Base-by-base conservation (phyloP, 1,140 invertebrate genomes). In the Lasaia peninsularis region DNA sequence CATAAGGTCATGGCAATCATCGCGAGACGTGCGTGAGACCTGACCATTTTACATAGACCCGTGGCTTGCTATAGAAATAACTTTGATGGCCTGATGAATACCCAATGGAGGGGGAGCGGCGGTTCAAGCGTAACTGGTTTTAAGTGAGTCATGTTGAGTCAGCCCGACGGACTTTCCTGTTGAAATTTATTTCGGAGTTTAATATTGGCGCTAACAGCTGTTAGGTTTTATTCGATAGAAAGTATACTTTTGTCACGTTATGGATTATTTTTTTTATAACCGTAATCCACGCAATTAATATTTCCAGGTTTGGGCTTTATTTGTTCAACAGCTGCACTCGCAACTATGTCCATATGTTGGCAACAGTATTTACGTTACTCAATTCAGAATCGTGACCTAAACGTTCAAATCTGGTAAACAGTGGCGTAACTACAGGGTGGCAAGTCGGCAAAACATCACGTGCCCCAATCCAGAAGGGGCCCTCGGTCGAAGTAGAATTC, bases 111-210 rank as follows among this genome's bases (percentile, higher is more conserved):
- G 18, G 40, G 40, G 6, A 5, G 10, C 20, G 40, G 18, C 14
- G 40, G 18, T 21, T 21, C 40, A 48, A 48, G 40, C 40, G 20
- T 48, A 18, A 48, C 16, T 48, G 40, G 40, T n/a, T 21, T 20
- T 10, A 18, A 18, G 1, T 48, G 40, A 21, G 40, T 48, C 40
- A 48, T 11, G 18, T 20, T 20, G 40, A 21, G 16, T 48, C 40
- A 48, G 40, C 40, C 40, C 20, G 40, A 48, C 40, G 40, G 40
- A 48, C 40, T 48, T 48, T 48, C 40, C 40, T 48, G 40, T 48
- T 48, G 2, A 20, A 48, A 48, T 48, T 40, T 48, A 44, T 44
- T 44, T 44, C 18, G 37, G 37, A 18, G 14, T 40, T 40, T 10
- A 5, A 3, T 44, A 18, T 20, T 2, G 37, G 14, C 4, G 16